phyloP scores from a whole-genome alignment of 2,797 vertebrate species.

The Acestrorhynchus altus region DNA sequence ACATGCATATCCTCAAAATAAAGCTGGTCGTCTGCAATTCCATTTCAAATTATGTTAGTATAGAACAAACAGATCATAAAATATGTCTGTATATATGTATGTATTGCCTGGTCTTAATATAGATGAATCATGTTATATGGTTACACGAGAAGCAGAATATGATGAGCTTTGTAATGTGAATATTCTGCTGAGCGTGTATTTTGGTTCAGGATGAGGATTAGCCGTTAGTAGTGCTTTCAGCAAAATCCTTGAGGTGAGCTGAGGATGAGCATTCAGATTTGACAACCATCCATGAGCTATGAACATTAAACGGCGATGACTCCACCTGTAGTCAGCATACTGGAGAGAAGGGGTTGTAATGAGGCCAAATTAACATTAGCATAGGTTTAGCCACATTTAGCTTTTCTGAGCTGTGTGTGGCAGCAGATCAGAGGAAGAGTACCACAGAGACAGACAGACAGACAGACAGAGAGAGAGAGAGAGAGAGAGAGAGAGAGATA shows the following conservation, averaged over 20 bases:
- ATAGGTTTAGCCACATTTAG: background rate
- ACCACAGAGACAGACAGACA: background rate
- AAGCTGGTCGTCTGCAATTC: too few relatives aligned
- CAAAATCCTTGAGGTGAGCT: background rate
- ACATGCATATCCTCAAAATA: too few relatives aligned
- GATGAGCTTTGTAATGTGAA: background rate
- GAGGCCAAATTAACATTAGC: conserved; percentile 8
- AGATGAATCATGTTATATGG: background rate
- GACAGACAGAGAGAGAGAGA: background rate
- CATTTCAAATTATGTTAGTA: too few relatives aligned
- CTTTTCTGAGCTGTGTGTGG: background rate
- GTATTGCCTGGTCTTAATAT: background rate
- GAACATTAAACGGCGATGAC: background rate
- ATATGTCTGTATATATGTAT: background rate
- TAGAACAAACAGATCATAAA: too few relatives aligned
- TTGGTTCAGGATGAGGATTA: background rate
- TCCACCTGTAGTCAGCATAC: background rate
- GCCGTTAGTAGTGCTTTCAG: background rate
- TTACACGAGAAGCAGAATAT: background rate
- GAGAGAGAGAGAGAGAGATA: background rate
- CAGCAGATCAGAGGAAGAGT: conserved; percentile 6
- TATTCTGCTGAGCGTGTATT: conserved; percentile 24
- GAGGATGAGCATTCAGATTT: background rate
- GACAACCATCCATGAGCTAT: background rate
- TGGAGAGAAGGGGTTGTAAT: background rate